Percentiles rank a stretch among this genome's conserved stretches.
These are phyloP conservation scores for Thaleichthys pacificus DNA, from an alignment of 2,797 vertebrate species.

Conservation along the genomic window DNA sequence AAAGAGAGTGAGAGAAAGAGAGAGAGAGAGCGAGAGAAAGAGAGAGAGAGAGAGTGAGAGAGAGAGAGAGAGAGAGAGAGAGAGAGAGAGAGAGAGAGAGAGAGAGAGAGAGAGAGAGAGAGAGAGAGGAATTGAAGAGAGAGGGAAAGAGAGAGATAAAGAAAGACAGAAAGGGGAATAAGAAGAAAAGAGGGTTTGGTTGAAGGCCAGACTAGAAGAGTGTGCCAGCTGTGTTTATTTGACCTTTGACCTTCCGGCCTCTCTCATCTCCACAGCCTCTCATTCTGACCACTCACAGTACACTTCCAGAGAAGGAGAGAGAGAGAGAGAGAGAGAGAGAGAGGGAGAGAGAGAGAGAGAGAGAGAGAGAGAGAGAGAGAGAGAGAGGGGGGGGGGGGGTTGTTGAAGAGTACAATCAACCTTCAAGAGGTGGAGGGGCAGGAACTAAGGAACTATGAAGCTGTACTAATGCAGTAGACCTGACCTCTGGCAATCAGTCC, in stretches of 20 bases:
- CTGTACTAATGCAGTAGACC: slow-evolving; percentile 49
- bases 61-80: slow-evolving; percentile 32
- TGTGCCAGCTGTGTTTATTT: slow-evolving; percentile 81
- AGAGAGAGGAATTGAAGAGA: too few species aligned
- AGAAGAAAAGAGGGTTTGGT: slow-evolving; percentile 6
- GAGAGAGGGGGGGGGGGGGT: too few species aligned
- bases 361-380: too few species aligned
- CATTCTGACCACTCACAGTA: slow-evolving; percentile 47
- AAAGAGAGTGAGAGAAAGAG: slow-evolving; percentile 31
- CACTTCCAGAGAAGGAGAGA: slow-evolving; percentile 5
- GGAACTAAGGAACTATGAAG: slow-evolving; percentile 38
- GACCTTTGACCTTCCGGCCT: slow-evolving; percentile 70
- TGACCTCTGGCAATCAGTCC: slow-evolving; percentile 56
- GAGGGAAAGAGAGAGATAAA: slow-evolving; percentile 37
- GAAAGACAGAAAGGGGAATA: slow-evolving; percentile 2
- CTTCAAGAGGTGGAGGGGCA: slow-evolving; percentile 20
- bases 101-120: slow-evolving; percentile 25
- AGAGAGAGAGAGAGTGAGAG: slow-evolving; percentile 9
- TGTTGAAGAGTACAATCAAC: too few species aligned
- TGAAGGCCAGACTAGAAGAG: slow-evolving; percentile 57
- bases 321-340: not conserved
- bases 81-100: not conserved
- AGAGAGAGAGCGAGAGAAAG: slow-evolving; percentile 11
- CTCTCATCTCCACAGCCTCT: slow-evolving; percentile 62
- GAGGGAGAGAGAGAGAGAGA: too few species aligned